Evolutionary conservation across 1,140 invertebrate species (phyloP), one percentile per base, ranked within the genome.

Genomic region (Sinonovacula constricta): DNA sequence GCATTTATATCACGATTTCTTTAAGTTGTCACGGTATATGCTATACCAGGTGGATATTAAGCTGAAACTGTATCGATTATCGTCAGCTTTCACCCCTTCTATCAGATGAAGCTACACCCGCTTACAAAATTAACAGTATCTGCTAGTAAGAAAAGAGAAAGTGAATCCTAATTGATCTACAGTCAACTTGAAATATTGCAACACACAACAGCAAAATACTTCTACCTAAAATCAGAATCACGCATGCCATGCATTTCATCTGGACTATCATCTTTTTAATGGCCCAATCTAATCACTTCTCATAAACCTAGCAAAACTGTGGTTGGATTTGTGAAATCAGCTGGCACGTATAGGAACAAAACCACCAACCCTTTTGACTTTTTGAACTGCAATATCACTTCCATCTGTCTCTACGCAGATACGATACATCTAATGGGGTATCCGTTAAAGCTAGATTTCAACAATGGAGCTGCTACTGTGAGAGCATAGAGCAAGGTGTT

Each of bases 41-140:
- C 10, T 75, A 34, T 66, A 75, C 51, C 63, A 76, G 67, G 49
- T 26, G 1, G 70, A 76, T 59, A 28, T 76, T 1, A 67, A 76
- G 57, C 28, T 66, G 22, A 59, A 76, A 39, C 18, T 7, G 31
- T 45, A 34, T 54, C n/a, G 31, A 67, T 31, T 76, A 59, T 67
- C n/a, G n/a, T n/a, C n/a, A n/a, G n/a, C n/a, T n/a, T n/a, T n/a
- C n/a, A n/a, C n/a, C n/a, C n/a, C n/a, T n/a, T n/a, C n/a, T n/a
- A n/a, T n/a, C n/a, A n/a, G n/a, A n/a, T n/a, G n/a, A n/a, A n/a
- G n/a, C n/a, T n/a, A n/a, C n/a, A 57, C 45, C 14, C 39, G 66
- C n/a, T n/a, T n/a, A n/a, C n/a, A n/a, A n/a, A n/a, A n/a, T n/a
- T n/a, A n/a, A n/a, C n/a, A n/a, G 7, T 67, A 67, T 31, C 31